A percentile compares a stretch with the other conserved stretches of the same genome.
Conservation (phyloP, 2,113 vertebrate genomes). For the Taxidea taxus region DNA sequence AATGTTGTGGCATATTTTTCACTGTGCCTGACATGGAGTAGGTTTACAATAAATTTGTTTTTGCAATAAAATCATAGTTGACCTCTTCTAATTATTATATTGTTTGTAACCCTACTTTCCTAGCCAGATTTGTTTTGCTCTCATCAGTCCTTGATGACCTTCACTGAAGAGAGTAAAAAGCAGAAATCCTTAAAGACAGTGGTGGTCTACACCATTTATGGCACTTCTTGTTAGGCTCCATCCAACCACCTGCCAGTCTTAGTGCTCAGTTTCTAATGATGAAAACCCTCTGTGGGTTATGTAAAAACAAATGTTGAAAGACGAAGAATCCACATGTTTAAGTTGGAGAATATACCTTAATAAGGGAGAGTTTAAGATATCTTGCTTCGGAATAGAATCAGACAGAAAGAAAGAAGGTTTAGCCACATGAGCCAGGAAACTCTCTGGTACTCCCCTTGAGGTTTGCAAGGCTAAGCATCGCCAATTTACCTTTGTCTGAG, state of each 20-base stretch:
- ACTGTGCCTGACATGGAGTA: neutral
- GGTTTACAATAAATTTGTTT: neutral
- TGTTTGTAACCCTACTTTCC: neutral
- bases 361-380: neutral
- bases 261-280: neutral
- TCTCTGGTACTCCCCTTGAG: neutral
- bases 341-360: neutral
- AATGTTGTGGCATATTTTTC: neutral
- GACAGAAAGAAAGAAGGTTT: neutral
- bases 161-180: neutral
- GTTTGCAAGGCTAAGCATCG: neutral
- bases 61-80: neutral
- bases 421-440: neutral
- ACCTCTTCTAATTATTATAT: neutral
- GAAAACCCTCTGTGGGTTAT: neutral
- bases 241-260: neutral
- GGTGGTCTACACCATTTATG: neutral
- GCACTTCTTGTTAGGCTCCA: neutral
- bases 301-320: constrained; percentile 34
- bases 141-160: neutral
- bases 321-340: neutral
- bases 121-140: constrained; percentile 28
- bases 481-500: neutral
- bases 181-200: neutral
- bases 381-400: neutral